Percentiles rank a stretch among this genome's conserved stretches.
These are phyloP conservation scores for Anticlea derivata DNA, from an alignment of 2,888 invertebrate species.

Conservation along the genomic window DNA sequence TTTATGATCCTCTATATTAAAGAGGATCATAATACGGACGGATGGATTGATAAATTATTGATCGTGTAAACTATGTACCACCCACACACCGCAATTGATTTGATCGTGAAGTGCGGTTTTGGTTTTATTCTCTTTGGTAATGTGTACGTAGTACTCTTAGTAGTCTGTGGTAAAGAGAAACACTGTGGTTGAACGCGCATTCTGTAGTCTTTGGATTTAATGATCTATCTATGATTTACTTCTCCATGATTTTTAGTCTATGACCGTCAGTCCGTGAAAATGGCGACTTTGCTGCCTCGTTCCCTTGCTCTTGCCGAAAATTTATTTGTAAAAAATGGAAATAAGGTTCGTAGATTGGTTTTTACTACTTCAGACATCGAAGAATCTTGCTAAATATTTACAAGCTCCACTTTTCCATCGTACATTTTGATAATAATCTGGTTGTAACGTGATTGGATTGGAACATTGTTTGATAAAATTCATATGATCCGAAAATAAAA, in stretches of 20 bases:
- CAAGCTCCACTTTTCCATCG: background rate
- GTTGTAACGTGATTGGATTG: background rate
- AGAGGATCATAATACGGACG: no score
- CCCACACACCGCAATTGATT: no score
- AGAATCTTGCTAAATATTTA: background rate
- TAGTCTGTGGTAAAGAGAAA: no score
- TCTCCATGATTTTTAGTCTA: background rate
- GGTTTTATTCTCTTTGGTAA: no score
- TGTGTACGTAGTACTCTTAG: no score
- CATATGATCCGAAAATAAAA: background rate
- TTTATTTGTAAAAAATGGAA: slow-evolving; percentile 86
- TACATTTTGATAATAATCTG: background rate
- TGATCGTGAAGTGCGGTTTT: no score
- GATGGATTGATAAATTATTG: no score
- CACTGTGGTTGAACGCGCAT: background rate
- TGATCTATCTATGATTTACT: background rate
- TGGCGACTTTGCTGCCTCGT: slow-evolving; percentile 92
- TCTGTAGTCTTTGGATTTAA: background rate
- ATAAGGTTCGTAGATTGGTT: slow-evolving; percentile 85
- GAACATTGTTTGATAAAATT: background rate
- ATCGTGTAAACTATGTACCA: no score
- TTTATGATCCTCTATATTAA: no score
- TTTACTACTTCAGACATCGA: background rate
- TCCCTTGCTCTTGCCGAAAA: slow-evolving; percentile 88
- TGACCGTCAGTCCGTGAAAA: slow-evolving; percentile 64